phyloP scores from a whole-genome alignment of 2,113 vertebrate genomes.

The Limanda limanda region DNA sequence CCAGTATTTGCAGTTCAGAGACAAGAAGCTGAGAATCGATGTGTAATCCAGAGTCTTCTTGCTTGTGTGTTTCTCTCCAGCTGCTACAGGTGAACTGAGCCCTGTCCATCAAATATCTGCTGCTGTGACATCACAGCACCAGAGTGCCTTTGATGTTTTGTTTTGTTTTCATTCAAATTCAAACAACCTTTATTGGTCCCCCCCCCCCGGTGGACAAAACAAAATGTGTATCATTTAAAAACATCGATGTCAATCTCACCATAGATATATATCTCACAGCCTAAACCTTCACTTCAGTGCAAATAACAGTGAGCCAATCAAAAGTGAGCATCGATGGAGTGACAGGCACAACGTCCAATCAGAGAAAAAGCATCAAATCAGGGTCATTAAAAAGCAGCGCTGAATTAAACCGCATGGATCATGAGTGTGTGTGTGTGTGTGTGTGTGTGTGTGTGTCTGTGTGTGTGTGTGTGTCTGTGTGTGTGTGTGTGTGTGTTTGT shows the following conservation, averaged over 20 bases:
- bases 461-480: conserved; percentile 10
- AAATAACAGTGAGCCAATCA: conserved; percentile 23
- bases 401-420: conserved; percentile 36
- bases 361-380: conserved; percentile 38
- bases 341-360: conserved; percentile 31
- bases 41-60: too few species aligned
- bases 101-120: too few species aligned
- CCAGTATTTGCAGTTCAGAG: too few species aligned
- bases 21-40: too few species aligned
- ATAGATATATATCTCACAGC: conserved; percentile 34
- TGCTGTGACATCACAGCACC: too few species aligned
- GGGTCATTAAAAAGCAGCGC: conserved; percentile 42
- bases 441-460: conserved; percentile 10
- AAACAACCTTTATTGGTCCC: too few species aligned
- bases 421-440: background rate
- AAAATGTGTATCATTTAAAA: too few species aligned
- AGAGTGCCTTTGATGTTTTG: too few species aligned
- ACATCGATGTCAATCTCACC: conserved; percentile 6
- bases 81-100: too few species aligned
- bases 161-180: too few species aligned
- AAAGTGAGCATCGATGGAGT: background rate
- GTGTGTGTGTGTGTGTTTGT: conserved; percentile 20
- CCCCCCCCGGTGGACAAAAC: too few species aligned
- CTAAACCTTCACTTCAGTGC: conserved; percentile 14
- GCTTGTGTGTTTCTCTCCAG: too few species aligned